phyloP scores from a whole-genome alignment of 2,797 vertebrate genomes.

The Aplochiton taeniatus region DNA sequence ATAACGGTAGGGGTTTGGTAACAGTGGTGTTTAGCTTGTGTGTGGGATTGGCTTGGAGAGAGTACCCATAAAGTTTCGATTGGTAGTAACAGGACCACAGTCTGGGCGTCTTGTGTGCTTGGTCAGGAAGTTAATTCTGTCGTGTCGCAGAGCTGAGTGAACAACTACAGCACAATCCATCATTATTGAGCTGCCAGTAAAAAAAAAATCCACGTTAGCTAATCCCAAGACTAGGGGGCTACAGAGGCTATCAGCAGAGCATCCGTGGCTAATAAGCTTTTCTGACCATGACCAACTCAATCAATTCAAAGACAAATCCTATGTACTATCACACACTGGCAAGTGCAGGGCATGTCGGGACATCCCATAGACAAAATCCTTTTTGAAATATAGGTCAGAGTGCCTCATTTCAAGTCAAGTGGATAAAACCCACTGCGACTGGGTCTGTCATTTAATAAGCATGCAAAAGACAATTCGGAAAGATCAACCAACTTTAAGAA shows the following conservation, averaged over 20 bases:
- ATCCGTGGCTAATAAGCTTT: too few species aligned
- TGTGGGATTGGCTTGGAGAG: neutral
- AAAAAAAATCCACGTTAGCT: too few species aligned
- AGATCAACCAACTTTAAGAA: too few species aligned
- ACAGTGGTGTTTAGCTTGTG: neutral
- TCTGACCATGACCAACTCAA: too few species aligned
- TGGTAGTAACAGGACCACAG: neutral
- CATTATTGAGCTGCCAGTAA: neutral
- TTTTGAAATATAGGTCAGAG: conserved; percentile 18
- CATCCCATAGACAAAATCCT: neutral
- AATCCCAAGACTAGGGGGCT: too few species aligned
- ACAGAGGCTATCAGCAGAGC: too few species aligned
- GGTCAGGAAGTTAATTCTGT: neutral
- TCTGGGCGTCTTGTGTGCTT: neutral
- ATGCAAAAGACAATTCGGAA: too few species aligned
- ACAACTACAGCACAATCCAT: neutral
- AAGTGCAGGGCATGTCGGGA: too few species aligned
- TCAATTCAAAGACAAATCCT: too few species aligned
- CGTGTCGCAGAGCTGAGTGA: neutral
- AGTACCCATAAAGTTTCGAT: neutral
- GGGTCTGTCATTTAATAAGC: too few species aligned
- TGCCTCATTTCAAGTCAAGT: neutral
- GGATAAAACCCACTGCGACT: too few species aligned
- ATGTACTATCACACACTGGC: too few species aligned
- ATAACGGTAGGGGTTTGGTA: neutral